These are phyloP conservation scores for Rhincodon typus DNA, from an alignment of 2,797 vertebrate genomes.

Conservation along the genomic window DNA sequence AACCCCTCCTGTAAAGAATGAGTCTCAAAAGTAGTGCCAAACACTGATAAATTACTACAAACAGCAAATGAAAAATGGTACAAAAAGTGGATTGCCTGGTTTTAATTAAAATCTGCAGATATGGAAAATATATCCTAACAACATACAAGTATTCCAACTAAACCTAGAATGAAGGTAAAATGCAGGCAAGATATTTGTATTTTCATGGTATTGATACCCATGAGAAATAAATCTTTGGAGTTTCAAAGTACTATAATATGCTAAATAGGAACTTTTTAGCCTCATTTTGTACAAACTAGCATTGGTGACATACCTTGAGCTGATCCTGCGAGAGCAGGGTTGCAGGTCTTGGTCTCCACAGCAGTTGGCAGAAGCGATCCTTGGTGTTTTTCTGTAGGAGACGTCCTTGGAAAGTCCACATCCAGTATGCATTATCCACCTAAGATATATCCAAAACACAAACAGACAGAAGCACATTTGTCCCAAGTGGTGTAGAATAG, in stretches of 20 bases:
- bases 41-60: neutral
- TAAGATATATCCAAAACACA: conserved; percentile 44
- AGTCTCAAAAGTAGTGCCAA: neutral
- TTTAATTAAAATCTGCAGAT: neutral
- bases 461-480: neutral
- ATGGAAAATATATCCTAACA: neutral
- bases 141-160: neutral
- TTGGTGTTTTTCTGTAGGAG: conserved; percentile 97
- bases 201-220: neutral
- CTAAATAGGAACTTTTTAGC: neutral
- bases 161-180: neutral
- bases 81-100: neutral
- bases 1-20: neutral
- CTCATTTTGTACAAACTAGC: neutral
- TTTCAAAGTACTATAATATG: neutral
- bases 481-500: neutral
- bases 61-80: neutral
- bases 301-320: conserved; percentile 66
- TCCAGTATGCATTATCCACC: conserved; percentile 98
- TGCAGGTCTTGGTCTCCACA: conserved; percentile 87
- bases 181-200: neutral
- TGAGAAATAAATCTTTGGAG: neutral
- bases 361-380: conserved; percentile 93
- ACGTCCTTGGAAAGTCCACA: conserved; percentile 97
- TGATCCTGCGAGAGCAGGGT: conserved; percentile 75